phyloP scores from a whole-genome alignment of 2,797 vertebrate species.

The Diceros bicornis region DNA sequence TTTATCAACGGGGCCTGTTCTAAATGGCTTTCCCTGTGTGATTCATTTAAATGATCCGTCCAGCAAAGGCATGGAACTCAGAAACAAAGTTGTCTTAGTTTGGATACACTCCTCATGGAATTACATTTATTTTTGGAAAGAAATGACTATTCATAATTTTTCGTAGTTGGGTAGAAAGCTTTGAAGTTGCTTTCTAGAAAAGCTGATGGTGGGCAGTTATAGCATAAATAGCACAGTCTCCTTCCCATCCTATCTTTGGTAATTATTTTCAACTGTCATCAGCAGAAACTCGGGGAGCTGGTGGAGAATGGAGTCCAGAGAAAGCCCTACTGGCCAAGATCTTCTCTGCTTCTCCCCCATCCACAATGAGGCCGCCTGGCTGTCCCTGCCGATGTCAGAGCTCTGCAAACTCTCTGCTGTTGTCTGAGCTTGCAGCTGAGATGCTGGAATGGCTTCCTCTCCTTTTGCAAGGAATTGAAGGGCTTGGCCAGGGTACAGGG shows the following conservation, averaged over 20 bases:
- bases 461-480: background rate
- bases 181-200: constrained; percentile 61
- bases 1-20: background rate
- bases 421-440: background rate
- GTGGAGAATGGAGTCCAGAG: background rate
- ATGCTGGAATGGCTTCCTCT: background rate
- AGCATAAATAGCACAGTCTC: background rate
- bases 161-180: background rate
- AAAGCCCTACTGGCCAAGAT: background rate
- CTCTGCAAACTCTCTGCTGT: background rate
- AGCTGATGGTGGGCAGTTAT: background rate
- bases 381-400: background rate
- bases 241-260: background rate
- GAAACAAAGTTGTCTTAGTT: constrained; percentile 51
- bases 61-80: constrained; percentile 1
- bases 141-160: constrained; percentile 63
- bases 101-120: background rate
- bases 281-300: background rate
- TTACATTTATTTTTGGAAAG: constrained; percentile 65
- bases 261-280: background rate
- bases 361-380: background rate
- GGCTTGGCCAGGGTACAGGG: background rate
- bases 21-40: background rate
- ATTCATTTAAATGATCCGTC: background rate
- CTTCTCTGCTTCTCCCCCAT: background rate